phyloP scores from a whole-genome alignment of 2,888 invertebrate species.

The Epistrophe eligans region DNA sequence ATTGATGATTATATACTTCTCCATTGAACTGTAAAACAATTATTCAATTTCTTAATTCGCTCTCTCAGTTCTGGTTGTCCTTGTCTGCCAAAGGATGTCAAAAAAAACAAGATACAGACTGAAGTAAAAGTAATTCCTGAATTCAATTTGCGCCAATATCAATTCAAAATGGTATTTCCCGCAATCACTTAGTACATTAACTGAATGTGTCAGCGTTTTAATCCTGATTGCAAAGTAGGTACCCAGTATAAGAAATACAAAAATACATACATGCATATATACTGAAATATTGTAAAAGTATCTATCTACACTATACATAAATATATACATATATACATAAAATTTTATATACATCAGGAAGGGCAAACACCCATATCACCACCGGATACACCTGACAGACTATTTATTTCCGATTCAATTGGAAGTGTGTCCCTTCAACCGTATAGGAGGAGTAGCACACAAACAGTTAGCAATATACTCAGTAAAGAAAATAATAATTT shows the following conservation, averaged over 20 bases:
- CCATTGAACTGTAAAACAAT: constrained; percentile 20
- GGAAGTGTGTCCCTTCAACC: constrained; percentile 27
- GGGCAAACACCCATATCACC: not conserved
- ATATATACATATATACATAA: not conserved
- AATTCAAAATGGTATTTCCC: constrained; percentile 57
- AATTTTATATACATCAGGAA: no score
- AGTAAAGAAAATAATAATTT: constrained; percentile 4
- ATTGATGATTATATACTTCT: not conserved
- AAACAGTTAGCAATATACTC: constrained; percentile 18
- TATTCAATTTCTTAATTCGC: constrained; percentile 51
- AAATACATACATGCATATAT: not conserved
- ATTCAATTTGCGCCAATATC: constrained; percentile 60
- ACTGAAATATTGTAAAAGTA: no score
- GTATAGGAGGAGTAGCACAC: not conserved
- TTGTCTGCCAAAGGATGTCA: constrained; percentile 24
- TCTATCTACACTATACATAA: no score
- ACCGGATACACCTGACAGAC: constrained; percentile 36
- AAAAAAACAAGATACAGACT: not conserved
- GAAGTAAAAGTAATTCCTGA: constrained; percentile 5
- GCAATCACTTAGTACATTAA: constrained; percentile 67
- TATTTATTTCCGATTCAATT: constrained; percentile 64
- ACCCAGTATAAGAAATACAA: not conserved
- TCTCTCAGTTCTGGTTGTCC: constrained; percentile 12
- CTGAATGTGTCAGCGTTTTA: constrained; percentile 63
- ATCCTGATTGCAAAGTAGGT: constrained; percentile 55